Percentiles rank a stretch among this genome's conserved stretches.
Evolutionary conservation across 2,888 invertebrate genomes (phyloP).

Genomic region (Dione vanillae): DNA sequence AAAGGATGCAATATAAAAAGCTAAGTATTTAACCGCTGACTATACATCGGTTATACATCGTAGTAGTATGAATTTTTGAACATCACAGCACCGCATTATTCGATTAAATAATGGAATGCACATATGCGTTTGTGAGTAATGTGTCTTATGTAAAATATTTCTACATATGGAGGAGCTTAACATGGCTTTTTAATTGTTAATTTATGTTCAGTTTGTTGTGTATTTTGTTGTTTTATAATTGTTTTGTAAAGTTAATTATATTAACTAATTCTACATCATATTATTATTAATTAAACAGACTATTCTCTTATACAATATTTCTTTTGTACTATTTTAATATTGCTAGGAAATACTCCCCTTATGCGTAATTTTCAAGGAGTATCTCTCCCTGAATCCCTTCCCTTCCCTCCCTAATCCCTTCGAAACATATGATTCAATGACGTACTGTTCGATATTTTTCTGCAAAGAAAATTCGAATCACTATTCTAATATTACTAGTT

Average conservation of each 20-base stretch:
- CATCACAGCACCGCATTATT: slow-evolving; percentile 15
- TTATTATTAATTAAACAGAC: too few species aligned
- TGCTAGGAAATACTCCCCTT: too few species aligned
- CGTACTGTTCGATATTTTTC: too few species aligned
- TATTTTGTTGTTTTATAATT: background rate
- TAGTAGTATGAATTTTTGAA: slow-evolving; percentile 27
- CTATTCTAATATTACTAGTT: too few species aligned
- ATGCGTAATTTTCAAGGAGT: too few species aligned
- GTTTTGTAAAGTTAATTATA: background rate
- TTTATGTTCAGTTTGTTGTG: background rate
- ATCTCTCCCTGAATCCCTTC: too few species aligned
- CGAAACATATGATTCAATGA: too few species aligned
- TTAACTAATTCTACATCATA: too few species aligned
- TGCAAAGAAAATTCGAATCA: too few species aligned
- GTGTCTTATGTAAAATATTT: slow-evolving; percentile 11
- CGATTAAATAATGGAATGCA: slow-evolving; percentile 25
- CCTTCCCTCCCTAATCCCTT: too few species aligned
- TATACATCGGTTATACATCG: slow-evolving; percentile 17
- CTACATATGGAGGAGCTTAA: slow-evolving; percentile 11
- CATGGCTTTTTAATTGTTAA: background rate
- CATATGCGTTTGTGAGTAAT: slow-evolving; percentile 21
- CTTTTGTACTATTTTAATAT: too few species aligned
- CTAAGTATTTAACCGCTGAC: slow-evolving; percentile 4
- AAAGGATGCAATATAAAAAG: background rate
- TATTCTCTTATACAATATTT: too few species aligned